Conservation (phyloP, 2,797 vertebrate species). For the Hyperoplus lanceolatus region DNA sequence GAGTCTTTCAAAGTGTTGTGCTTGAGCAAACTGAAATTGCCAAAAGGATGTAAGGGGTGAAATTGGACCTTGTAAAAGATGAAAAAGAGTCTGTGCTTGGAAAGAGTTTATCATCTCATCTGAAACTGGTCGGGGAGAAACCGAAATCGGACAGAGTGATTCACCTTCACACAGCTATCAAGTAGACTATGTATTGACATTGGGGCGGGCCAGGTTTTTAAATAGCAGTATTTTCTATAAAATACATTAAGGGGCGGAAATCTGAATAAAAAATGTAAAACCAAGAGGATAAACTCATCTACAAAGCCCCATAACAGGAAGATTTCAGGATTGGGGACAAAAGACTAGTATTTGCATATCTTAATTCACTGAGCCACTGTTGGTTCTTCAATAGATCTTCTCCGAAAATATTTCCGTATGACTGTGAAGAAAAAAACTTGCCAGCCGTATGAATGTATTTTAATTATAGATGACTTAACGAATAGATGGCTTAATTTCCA, state of each 20-base stretch:
- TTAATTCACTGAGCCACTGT: constrained; percentile 29
- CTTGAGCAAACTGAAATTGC: constrained; percentile 37
- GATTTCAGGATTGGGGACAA: constrained; percentile 20
- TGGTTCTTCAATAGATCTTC: constrained; percentile 12
- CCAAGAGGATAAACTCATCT: background rate
- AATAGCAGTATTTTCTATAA: background rate
- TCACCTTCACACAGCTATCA: background rate
- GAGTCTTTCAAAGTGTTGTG: constrained; percentile 55
- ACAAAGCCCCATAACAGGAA: background rate
- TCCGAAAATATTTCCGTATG: constrained; percentile 18
- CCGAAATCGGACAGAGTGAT: background rate
- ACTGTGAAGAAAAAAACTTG: constrained; percentile 25
- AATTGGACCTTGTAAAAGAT: constrained; percentile 9
- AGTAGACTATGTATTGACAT: background rate
- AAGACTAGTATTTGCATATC: constrained; percentile 37
- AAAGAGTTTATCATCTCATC: constrained; percentile 2
- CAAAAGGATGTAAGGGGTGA: constrained; percentile 6
- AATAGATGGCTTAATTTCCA: constrained; percentile 47
- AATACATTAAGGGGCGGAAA: background rate
- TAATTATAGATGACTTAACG: constrained; percentile 68
- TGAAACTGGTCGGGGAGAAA: background rate
- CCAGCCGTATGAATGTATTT: constrained; percentile 59
- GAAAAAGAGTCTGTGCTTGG: background rate
- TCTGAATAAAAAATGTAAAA: constrained; percentile 26
- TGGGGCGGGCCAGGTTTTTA: too few species aligned